Percentiles rank a stretch among this genome's conserved stretches.
phyloP scores from a whole-genome alignment of 1,140 invertebrate species.

The Ylistrum balloti region DNA sequence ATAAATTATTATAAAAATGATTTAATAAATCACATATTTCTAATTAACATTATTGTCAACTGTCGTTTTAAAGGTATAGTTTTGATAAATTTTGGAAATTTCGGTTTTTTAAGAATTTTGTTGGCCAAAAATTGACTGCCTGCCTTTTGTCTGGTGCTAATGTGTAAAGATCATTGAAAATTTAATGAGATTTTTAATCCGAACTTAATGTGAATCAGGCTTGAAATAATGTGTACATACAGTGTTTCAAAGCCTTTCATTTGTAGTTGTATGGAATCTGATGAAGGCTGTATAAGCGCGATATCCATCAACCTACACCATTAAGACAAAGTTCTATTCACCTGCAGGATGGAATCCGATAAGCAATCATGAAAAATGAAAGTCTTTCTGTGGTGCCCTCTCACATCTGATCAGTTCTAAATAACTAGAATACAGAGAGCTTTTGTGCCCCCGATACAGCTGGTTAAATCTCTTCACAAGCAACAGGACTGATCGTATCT shows the following conservation, averaged over 20 bases:
- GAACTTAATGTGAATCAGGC: too few species aligned
- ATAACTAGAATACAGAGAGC: background rate
- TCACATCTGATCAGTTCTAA: background rate
- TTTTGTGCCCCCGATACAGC: background rate
- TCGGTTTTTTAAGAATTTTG: too few species aligned
- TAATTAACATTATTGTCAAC: too few species aligned
- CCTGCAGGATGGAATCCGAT: background rate
- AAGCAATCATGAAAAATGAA: slow-evolving; percentile 22
- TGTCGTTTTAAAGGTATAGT: too few species aligned
- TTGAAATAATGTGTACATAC: too few species aligned
- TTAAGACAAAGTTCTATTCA: background rate
- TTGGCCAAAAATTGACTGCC: too few species aligned
- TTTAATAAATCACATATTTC: too few species aligned
- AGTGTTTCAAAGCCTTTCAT: background rate
- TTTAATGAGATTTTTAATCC: too few species aligned
- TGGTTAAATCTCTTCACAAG: slow-evolving; percentile 32
- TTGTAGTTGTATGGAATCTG: background rate
- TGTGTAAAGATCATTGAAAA: too few species aligned
- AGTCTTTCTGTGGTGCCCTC: background rate
- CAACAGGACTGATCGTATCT: background rate
- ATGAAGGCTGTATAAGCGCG: background rate
- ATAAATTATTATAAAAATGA: too few species aligned
- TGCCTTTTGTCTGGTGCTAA: too few species aligned
- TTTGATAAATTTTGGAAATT: too few species aligned
- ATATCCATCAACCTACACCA: background rate